Evolutionary conservation across 2,113 vertebrate species (phyloP).

Genomic region (Microcebus ravelobensis): DNA sequence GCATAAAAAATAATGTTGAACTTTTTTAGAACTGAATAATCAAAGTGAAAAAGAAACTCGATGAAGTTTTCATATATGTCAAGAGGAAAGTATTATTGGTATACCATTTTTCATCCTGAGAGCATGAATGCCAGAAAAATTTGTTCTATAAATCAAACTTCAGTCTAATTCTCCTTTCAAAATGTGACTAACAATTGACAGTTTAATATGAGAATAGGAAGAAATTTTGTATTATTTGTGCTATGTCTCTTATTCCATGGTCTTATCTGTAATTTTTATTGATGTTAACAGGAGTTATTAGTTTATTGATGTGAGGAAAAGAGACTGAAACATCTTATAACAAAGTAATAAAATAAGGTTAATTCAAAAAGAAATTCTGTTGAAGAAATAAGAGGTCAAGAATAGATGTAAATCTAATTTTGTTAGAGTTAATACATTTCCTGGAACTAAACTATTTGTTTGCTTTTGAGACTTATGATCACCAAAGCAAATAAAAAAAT

Average conservation of each 20-base stretch:
- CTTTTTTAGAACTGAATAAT: background rate
- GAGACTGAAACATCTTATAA: background rate
- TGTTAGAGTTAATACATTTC: background rate
- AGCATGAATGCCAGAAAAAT: background rate
- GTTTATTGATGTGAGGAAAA: background rate
- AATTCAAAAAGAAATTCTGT: background rate
- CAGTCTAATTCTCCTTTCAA: constrained; percentile 44
- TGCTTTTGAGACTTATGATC: background rate
- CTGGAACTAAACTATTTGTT: background rate
- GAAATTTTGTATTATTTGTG: constrained; percentile 9
- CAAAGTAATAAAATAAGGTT: background rate
- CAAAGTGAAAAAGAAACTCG: constrained; percentile 23
- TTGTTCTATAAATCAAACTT: constrained; percentile 28
- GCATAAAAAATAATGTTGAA: background rate
- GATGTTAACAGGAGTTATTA: constrained; percentile 14
- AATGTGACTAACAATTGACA: constrained; percentile 39
- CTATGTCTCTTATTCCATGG: background rate
- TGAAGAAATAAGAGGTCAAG: background rate
- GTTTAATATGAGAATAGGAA: background rate
- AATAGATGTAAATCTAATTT: background rate
- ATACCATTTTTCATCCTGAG: background rate
- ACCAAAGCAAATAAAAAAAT: background rate
- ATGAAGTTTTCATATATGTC: background rate
- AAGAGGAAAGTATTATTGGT: constrained; percentile 31
- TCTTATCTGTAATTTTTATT: constrained; percentile 24